Conservation (phyloP, 2,888 invertebrate genomes). For the Pristionchus arcanus region DNA sequence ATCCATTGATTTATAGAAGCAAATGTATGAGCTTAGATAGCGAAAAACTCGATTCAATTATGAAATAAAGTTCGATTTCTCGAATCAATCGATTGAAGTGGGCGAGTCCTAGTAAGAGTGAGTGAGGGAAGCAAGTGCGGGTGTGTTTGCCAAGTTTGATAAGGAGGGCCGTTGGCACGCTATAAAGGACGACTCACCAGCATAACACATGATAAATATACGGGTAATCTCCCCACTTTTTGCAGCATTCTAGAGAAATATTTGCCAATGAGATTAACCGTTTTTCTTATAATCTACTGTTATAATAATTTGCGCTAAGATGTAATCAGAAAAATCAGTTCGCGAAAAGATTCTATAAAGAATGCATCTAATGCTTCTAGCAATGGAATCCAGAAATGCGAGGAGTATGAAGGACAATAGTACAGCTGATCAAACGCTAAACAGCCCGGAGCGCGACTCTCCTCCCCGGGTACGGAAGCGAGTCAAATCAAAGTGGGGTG, state of each 20-base stretch:
- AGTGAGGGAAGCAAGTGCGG: conserved; percentile 20
- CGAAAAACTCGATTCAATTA: no score
- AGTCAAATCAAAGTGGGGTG: neutral
- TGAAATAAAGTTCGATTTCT: no score
- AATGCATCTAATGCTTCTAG: neutral
- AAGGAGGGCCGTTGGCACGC: neutral
- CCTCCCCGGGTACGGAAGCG: neutral
- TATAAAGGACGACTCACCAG: neutral
- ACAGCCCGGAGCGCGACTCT: neutral
- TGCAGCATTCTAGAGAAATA: no score
- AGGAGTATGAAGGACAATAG: neutral
- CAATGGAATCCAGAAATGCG: neutral
- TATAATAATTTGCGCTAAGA: neutral
- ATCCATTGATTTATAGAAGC: no score
- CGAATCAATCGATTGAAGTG: no score
- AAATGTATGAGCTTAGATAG: no score
- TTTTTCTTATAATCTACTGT: neutral
- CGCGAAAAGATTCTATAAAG: neutral
- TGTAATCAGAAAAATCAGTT: neutral
- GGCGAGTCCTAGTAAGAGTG: neutral
- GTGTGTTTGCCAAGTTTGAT: conserved; percentile 37
- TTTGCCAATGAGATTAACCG: no score
- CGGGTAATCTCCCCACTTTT: no score
- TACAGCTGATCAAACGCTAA: conserved; percentile 28
- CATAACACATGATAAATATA: conserved; percentile 9